phyloP scores from a whole-genome alignment of 2,888 invertebrate genomes.

The Lottia scabra region DNA sequence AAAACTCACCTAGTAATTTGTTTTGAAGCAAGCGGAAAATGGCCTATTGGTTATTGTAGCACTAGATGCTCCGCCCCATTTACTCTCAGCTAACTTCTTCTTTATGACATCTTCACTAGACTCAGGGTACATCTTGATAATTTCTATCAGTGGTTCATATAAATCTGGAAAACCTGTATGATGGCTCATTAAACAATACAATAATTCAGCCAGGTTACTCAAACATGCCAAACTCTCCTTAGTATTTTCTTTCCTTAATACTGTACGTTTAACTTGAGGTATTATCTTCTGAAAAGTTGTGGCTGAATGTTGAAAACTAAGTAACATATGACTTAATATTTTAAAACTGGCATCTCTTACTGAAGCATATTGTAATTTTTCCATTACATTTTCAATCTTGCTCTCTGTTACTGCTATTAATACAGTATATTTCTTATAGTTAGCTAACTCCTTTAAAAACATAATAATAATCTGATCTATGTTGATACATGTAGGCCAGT shows the following conservation, averaged over 20 bases:
- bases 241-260: slow-evolving; percentile 37
- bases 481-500: slow-evolving; percentile 59
- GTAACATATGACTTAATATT: slow-evolving; percentile 64
- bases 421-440: slow-evolving; percentile 53
- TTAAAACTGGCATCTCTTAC: slow-evolving; percentile 53
- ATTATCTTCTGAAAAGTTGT: slow-evolving; percentile 68
- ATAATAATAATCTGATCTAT: slow-evolving; percentile 60
- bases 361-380: slow-evolving; percentile 48
- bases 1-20: too few species aligned
- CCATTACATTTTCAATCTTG: slow-evolving; percentile 60
- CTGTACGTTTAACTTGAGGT: slow-evolving; percentile 42
- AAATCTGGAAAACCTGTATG: slow-evolving; percentile 68
- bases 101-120: slow-evolving; percentile 52
- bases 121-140: slow-evolving; percentile 57
- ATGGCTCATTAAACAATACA: slow-evolving; percentile 62
- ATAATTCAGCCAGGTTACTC: slow-evolving; percentile 45
- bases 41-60: slow-evolving; percentile 72
- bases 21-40: too few species aligned
- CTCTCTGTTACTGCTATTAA: slow-evolving; percentile 56
- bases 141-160: slow-evolving; percentile 62
- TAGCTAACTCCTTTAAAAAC: slow-evolving; percentile 56
- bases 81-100: slow-evolving; percentile 43
- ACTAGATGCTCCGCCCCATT: slow-evolving; percentile 37
- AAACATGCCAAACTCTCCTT: slow-evolving; percentile 32
- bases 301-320: slow-evolving; percentile 67